Base-by-base conservation (phyloP, 1,140 invertebrate genomes). In the Monochamus saltuarius region DNA sequence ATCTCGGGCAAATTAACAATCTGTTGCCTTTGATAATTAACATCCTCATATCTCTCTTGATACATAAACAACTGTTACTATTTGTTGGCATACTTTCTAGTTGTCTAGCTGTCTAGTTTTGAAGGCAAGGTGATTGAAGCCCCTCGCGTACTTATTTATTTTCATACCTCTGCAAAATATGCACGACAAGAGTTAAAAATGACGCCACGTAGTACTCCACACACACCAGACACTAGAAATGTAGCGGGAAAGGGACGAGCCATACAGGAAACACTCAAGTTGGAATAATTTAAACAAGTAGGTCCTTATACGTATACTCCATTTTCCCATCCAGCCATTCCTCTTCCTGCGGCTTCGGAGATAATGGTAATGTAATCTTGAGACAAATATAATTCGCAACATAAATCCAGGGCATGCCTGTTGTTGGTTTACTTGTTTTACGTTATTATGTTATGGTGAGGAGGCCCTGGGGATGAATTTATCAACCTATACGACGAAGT, bases 281-380 rank as follows among this genome's bases (percentile, higher is more conserved):
- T 49, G 40, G 39, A 46, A 50, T 55, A 29, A 16, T 38, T 40
- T 49, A 19, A 17, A 11, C 29, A 43, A 29, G 22, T 29, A 29
- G 22, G 22, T 29, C 22, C 22, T 29, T 29, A 29, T 29, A 29
- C 22, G 22, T 29, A 6, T 29, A 29, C 22, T 29, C 22, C 22
- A 29, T 29, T 29, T 29, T 16, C 16, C 7, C 39, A 17, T 42
- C 39, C 39, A 14, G 16, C 36, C 37, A 35, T 56, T 56, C 56
- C 60, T 61, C 62, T 65, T 61, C 66, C 64, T 63, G 66, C 58
- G 64, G 66, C 64, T 65, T 61, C 58, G 42, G 61, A 70, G 70
- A 72, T 72, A 72, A 72, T 72, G 67, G 68, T 72, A 72, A 72
- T 72, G 67, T 72, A 72, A 72, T 72, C 70, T 72, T 72, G 70